Percentiles rank a stretch among this genome's conserved stretches.
These are phyloP conservation scores for Magallana angulata DNA, from an alignment of 1,140 invertebrate species.

Conservation along the genomic window DNA sequence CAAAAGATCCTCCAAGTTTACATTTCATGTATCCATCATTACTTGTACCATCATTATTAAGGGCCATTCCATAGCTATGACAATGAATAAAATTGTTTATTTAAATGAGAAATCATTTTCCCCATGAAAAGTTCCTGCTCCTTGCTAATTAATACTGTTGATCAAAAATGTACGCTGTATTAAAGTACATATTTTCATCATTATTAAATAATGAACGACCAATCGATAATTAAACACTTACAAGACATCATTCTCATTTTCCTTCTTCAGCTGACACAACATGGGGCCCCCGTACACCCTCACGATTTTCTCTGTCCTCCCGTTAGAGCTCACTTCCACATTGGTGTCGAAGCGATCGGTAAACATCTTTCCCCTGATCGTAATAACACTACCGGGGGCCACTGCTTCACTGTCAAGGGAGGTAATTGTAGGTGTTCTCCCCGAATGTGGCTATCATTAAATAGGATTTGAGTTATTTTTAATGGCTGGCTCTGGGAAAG, in stretches of 20 bases:
- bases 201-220: no score
- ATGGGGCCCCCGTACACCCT: neutral
- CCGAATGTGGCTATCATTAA: slow-evolving; percentile 40
- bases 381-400: slow-evolving; percentile 46
- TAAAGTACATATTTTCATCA: no score
- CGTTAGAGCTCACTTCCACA: slow-evolving; percentile 1
- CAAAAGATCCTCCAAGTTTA: slow-evolving; percentile 16
- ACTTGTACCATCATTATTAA: neutral
- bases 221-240: neutral
- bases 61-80: slow-evolving; percentile 15
- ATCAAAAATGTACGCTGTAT: no score
- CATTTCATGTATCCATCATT: slow-evolving; percentile 9
- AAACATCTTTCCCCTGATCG: slow-evolving; percentile 40
- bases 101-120: no score
- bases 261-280: neutral
- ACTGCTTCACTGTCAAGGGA: slow-evolving; percentile 47
- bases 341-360: slow-evolving; percentile 28
- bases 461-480: no score
- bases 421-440: slow-evolving; percentile 52
- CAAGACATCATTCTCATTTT: neutral
- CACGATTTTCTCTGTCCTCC: slow-evolving; percentile 37
- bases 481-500: no score
- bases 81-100: neutral
- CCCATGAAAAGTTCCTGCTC: no score
- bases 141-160: no score